Evolutionary conservation across 2,113 vertebrate species (phyloP).

Genomic region (Coracopsis vasa): DNA sequence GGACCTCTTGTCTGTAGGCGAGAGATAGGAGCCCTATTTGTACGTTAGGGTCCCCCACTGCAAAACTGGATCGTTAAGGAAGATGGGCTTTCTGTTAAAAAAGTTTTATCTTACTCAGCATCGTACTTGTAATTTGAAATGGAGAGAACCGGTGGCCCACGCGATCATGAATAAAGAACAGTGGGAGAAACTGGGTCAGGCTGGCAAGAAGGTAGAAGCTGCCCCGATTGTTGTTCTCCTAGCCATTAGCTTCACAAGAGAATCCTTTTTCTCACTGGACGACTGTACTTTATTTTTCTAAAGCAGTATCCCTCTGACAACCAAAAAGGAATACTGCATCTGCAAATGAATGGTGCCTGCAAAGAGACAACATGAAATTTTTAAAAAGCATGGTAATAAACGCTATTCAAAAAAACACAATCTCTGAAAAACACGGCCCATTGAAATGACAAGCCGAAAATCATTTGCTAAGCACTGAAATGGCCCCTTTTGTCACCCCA

Average conservation of each 20-base stretch:
- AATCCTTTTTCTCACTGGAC: slow-evolving; percentile 38
- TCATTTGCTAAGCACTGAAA: slow-evolving; percentile 81
- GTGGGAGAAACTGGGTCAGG: slow-evolving; percentile 60
- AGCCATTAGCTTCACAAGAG: slow-evolving; percentile 24
- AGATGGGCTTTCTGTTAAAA: slow-evolving; percentile 32
- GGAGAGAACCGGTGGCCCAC: slow-evolving; percentile 46
- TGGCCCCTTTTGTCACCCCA: slow-evolving; percentile 78
- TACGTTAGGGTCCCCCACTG: neutral
- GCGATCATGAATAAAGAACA: slow-evolving; percentile 62
- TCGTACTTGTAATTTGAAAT: slow-evolving; percentile 37
- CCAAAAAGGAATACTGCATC: slow-evolving; percentile 52
- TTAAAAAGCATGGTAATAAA: slow-evolving; percentile 81
- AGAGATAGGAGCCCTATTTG: slow-evolving; percentile 18
- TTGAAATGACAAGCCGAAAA: slow-evolving; percentile 84
- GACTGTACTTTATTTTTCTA: slow-evolving; percentile 59
- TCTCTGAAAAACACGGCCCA: slow-evolving; percentile 86
- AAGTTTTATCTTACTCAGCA: slow-evolving; percentile 64
- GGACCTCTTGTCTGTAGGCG: slow-evolving; percentile 33
- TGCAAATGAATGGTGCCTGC: slow-evolving; percentile 66
- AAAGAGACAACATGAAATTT: slow-evolving; percentile 70
- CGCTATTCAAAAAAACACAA: slow-evolving; percentile 82
- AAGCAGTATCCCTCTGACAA: slow-evolving; percentile 70
- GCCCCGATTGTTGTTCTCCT: slow-evolving; percentile 49
- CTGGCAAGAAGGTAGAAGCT: slow-evolving; percentile 58
- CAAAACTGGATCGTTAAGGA: neutral